A percentile compares a stretch with the other conserved stretches of the same genome.
Evolutionary conservation across 2,888 invertebrate species (phyloP).

Genomic region (Clanis bilineata): DNA sequence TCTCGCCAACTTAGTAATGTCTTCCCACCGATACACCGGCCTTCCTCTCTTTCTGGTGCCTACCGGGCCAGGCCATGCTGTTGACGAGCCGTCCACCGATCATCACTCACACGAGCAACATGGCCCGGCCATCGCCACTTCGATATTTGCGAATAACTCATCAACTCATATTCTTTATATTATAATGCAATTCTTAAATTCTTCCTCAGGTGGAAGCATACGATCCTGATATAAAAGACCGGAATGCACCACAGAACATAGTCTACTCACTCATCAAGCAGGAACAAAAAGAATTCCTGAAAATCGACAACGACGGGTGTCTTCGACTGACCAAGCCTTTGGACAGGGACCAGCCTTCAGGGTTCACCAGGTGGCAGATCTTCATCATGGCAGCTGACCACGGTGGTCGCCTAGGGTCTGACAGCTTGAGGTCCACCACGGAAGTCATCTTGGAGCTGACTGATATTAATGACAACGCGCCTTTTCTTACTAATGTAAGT

Average conservation of each 20-base stretch:
- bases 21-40: too few species aligned
- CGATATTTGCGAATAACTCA: too few species aligned
- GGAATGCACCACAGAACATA: constrained; percentile 88
- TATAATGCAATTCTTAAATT: not conserved
- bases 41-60: too few species aligned
- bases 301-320: constrained; percentile 89
- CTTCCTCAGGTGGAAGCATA: constrained; percentile 85
- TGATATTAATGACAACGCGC: constrained; percentile 98
- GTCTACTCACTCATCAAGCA: constrained; percentile 88
- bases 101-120: too few species aligned
- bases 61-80: too few species aligned
- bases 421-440: constrained; percentile 84
- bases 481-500: constrained; percentile 89
- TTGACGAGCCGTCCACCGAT: too few species aligned
- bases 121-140: too few species aligned
- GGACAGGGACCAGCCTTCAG: constrained; percentile 94
- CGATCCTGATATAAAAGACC: constrained; percentile 92
- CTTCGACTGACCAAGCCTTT: constrained; percentile 88
- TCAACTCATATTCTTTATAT: too few species aligned
- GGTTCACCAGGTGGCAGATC: constrained; percentile 90
- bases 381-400: constrained; percentile 89
- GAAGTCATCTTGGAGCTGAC: constrained; percentile 86
- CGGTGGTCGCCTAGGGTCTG: constrained; percentile 82
- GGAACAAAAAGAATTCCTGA: constrained; percentile 86
- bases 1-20: too few species aligned